Evolutionary conservation across 2,113 vertebrate genomes (phyloP).

Genomic region (Limanda limanda): DNA sequence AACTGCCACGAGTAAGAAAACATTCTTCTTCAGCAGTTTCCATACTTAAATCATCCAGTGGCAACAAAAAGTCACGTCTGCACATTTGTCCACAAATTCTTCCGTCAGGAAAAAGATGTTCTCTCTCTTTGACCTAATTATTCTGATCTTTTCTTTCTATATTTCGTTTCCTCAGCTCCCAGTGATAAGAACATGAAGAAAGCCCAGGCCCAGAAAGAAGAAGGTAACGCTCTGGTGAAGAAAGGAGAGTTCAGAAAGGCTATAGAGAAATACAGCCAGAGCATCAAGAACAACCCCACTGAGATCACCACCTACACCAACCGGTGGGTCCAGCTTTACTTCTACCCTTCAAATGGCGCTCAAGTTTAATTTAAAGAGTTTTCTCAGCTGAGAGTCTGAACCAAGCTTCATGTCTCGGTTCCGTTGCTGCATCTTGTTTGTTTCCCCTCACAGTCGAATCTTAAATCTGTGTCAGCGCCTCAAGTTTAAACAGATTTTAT

Average conservation of each 20-base stretch:
- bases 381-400: too few relatives aligned
- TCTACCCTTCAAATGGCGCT: neutral
- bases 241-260: constrained; percentile 90
- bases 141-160: neutral
- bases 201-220: constrained; percentile 88
- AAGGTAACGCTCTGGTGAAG: constrained; percentile 93
- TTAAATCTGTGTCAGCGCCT: too few relatives aligned
- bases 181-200: constrained; percentile 77
- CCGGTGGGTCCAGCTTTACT: constrained; percentile 71
- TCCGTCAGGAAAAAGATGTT: neutral
- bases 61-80: too few relatives aligned
- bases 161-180: constrained; percentile 32
- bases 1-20: too few relatives aligned
- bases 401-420: too few relatives aligned
- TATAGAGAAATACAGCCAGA: constrained; percentile 92
- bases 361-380: too few relatives aligned
- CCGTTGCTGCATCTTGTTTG: too few relatives aligned
- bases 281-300: constrained; percentile 83
- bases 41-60: neutral
- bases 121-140: neutral
- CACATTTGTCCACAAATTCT: too few relatives aligned
- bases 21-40: too few relatives aligned
- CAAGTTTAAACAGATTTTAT: too few relatives aligned
- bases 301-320: constrained; percentile 92
- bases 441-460: too few relatives aligned